Base-by-base conservation (phyloP, 2,113 vertebrate species). In the Craseonycteris thonglongyai region DNA sequence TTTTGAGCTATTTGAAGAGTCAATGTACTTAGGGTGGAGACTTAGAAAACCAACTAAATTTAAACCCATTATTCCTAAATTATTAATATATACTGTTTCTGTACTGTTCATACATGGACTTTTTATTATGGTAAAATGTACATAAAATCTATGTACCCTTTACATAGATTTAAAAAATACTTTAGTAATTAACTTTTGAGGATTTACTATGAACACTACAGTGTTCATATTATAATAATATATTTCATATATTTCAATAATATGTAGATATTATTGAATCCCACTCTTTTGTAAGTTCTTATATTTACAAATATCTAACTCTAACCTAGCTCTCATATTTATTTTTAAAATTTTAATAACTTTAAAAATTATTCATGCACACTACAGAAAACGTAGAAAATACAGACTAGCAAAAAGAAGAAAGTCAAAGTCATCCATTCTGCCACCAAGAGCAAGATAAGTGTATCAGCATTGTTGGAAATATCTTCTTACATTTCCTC, bases 31-130 rank as follows among this genome's bases (percentile, higher is more conserved):
- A 80, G 38, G 7, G 14, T 40, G 3, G 47, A 81, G 30, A 88
- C 40, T 45, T 63, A 91, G 45, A 86, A 90, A 74, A 21, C 13
- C 86, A 94, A 82, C 18, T 40, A 94, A 56, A 56, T 84, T 83
- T 93, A 93, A 94, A 92, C 38, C 51, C 4, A 28, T 88, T 88
- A 40, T 93, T 58, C 91, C 24, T 71, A 76, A 96, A 89, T 87
- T 84, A 61, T 49, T 93, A 59, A 45, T 86, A 47, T 40, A 90
- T 3, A 56, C 15, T 69, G 61, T 88, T n/a, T 86, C 24, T 95
- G 4, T 88, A 22, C 87, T 92, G 4, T 71, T 88, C 21, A 81
- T 88, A 51, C 14, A 11, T n/a, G 54, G 38, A n/a, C 3, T 59
- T 84, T 84, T 68, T 71, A 63, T 54, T 88, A 18, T 72, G 33